phyloP scores from a whole-genome alignment of 2,888 invertebrate genomes.

The Amorpha juglandis region DNA sequence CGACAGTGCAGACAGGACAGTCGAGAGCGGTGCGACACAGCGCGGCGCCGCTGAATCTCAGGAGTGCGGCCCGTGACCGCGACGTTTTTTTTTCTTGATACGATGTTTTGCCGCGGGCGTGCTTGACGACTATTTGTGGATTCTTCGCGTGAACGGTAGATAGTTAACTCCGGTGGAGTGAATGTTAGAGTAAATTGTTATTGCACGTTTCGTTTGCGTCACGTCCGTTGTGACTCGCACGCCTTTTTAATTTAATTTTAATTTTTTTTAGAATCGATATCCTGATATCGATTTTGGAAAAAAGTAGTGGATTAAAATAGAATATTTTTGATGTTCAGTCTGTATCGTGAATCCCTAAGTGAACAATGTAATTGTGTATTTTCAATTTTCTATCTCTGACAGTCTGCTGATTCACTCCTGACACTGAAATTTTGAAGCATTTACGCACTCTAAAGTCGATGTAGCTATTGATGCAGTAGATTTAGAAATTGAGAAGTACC shows the following conservation, averaged over 20 bases:
- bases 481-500: slow-evolving; percentile 79
- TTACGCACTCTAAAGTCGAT: slow-evolving; percentile 77
- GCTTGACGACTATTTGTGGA: slow-evolving; percentile 48
- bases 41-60: slow-evolving; percentile 76
- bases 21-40: slow-evolving; percentile 58
- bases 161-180: slow-evolving; percentile 34
- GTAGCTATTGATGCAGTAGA: slow-evolving; percentile 76
- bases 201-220: slow-evolving; percentile 58
- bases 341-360: slow-evolving; percentile 77
- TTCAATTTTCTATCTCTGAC: slow-evolving; percentile 70
- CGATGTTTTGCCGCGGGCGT: slow-evolving; percentile 39
- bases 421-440: slow-evolving; percentile 78
- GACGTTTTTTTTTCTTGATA: slow-evolving; percentile 30
- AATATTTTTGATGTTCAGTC: slow-evolving; percentile 81
- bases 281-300: slow-evolving; percentile 24
- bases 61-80: slow-evolving; percentile 54
- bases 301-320: slow-evolving; percentile 73
- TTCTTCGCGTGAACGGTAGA: slow-evolving; percentile 37
- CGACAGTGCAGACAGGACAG: slow-evolving; percentile 29
- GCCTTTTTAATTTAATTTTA: slow-evolving; percentile 59
- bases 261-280: slow-evolving; percentile 22
- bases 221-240: slow-evolving; percentile 58
- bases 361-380: slow-evolving; percentile 72
- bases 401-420: slow-evolving; percentile 66
- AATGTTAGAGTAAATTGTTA: slow-evolving; percentile 56